Evolutionary conservation across 2,888 invertebrate genomes (phyloP).

Genomic region (Aleiodes alternator): DNA sequence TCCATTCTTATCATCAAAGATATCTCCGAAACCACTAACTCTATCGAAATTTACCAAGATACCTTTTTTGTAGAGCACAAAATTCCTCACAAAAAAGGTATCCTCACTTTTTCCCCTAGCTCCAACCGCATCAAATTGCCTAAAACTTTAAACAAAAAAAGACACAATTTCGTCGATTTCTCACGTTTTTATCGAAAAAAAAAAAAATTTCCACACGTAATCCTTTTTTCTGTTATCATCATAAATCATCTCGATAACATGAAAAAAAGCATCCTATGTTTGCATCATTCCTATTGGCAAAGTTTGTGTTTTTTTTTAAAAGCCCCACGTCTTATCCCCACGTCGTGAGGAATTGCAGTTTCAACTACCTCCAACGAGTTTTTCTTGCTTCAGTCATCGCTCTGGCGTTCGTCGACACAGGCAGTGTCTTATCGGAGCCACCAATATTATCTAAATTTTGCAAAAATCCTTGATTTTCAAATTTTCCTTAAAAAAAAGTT

Average conservation of each 20-base stretch:
- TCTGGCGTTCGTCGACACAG: constrained; percentile 54
- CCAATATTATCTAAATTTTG: not conserved
- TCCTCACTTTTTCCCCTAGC: too few relatives aligned
- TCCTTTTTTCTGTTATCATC: too few relatives aligned
- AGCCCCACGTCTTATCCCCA: constrained; percentile 6
- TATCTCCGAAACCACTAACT: too few relatives aligned
- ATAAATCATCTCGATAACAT: too few relatives aligned
- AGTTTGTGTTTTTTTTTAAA: not conserved
- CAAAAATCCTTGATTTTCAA: not conserved
- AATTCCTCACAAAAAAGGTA: too few relatives aligned
- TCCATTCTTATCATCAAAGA: too few relatives aligned
- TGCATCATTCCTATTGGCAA: constrained; percentile 8
- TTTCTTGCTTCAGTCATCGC: constrained; percentile 49
- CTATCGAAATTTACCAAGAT: not conserved
- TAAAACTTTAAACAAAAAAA: too few relatives aligned
- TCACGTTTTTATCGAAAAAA: not conserved
- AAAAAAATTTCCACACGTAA: too few relatives aligned
- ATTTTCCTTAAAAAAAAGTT: not conserved
- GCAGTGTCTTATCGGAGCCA: constrained; percentile 10
- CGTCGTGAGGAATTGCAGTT: constrained; percentile 6
- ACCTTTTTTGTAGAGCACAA: not conserved
- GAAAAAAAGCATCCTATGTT: too few relatives aligned
- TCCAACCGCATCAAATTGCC: too few relatives aligned
- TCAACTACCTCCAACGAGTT: constrained; percentile 9
- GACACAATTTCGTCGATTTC: too few relatives aligned